Conservation (phyloP, 2,888 invertebrate species). For the Andrena fulva region DNA sequence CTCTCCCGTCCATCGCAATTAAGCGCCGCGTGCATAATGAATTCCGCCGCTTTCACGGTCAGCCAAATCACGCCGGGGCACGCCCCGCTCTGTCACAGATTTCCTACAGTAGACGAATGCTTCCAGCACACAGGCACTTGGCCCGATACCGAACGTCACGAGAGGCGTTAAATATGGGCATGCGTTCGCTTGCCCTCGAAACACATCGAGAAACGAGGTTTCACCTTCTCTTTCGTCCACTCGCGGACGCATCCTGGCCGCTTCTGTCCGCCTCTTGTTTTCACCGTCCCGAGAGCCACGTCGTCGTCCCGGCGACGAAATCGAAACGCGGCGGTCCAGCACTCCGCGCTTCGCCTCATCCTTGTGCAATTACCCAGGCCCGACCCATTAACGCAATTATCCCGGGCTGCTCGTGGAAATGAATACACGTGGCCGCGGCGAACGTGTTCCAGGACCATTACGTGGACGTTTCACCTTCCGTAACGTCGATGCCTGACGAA, state of each 20-base stretch:
- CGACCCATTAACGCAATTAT: conserved; percentile 18
- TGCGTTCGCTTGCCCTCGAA: conserved; percentile 58
- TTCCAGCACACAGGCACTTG: too few species aligned
- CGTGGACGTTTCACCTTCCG: conserved; percentile 13
- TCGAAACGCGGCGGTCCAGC: conserved; percentile 17
- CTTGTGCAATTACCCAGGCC: conserved; percentile 35
- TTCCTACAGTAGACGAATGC: too few species aligned
- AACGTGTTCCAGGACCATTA: not conserved
- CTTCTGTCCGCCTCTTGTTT: conserved; percentile 16
- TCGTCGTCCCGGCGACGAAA: conserved; percentile 13
- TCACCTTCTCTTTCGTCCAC: conserved; percentile 60
- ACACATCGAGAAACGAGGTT: conserved; percentile 58
- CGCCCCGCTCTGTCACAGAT: too few species aligned
- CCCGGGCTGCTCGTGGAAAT: conserved; percentile 24
- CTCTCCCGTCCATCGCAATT: not conserved
- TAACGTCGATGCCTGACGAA: not conserved
- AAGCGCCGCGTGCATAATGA: conserved; percentile 20
- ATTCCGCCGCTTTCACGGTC: conserved; percentile 38
- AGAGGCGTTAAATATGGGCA: conserved; percentile 16
- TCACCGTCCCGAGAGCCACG: not conserved
- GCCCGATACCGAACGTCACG: not conserved
- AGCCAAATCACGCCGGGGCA: not conserved
- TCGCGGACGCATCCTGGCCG: conserved; percentile 11
- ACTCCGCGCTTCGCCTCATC: conserved; percentile 19
- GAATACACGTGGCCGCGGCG: conserved; percentile 16